phyloP scores from a whole-genome alignment of 2,797 vertebrate species.

The Oophaga sylvatica region DNA sequence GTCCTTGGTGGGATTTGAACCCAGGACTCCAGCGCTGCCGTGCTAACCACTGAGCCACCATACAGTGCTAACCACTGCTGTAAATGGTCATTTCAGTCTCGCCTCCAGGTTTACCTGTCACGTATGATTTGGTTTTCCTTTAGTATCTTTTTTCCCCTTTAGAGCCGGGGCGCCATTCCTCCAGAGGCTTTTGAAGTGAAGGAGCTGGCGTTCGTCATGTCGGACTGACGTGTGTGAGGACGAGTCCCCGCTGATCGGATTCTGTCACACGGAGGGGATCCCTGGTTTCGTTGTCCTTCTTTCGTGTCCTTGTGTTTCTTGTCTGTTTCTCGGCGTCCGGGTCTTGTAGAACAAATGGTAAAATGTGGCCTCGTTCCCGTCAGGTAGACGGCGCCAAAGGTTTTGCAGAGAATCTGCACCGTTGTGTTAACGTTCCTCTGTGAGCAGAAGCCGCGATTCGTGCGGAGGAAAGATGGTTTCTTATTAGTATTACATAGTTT shows the following conservation, averaged over 20 bases:
- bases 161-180: background rate
- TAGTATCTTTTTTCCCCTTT: background rate
- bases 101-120: too few species aligned
- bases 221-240: background rate
- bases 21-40: too few species aligned
- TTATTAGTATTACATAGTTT: background rate
- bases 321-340: background rate
- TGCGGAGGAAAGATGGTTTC: background rate
- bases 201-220: background rate
- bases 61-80: too few species aligned
- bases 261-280: background rate
- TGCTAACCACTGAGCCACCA: too few species aligned
- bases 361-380: background rate
- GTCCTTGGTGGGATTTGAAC: too few species aligned
- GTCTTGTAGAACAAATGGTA: too few species aligned
- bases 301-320: background rate
- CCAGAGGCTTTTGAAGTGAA: constrained; percentile 1
- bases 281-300: background rate
- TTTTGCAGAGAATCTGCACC: background rate
- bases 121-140: background rate
- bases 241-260: background rate
- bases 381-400: background rate
- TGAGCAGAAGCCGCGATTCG: background rate
- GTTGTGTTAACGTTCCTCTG: too few species aligned
- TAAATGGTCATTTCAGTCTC: too few species aligned